Evolutionary conservation across 2,797 vertebrate species (phyloP).

Genomic region (Diplodus sargus): DNA sequence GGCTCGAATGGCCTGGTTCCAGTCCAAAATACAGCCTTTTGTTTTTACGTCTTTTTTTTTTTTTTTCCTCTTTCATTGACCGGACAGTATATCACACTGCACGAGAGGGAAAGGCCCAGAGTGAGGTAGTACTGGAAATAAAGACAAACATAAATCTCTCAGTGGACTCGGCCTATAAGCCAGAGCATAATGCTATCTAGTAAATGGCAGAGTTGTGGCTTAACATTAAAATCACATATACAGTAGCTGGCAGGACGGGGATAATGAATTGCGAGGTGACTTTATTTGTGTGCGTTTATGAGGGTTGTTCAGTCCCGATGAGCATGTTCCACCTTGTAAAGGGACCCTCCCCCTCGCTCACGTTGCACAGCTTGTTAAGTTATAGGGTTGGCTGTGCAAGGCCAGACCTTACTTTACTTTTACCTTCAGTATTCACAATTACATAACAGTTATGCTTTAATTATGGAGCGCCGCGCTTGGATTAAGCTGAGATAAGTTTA

Average conservation of each 20-base stretch:
- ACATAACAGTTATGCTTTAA: constrained; percentile 32
- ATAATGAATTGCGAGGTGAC: constrained; percentile 43
- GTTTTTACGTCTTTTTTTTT: constrained; percentile 48
- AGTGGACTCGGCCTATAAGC: constrained; percentile 37
- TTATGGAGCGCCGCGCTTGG: constrained; percentile 29
- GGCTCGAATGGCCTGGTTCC: constrained; percentile 61
- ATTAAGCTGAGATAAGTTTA: constrained; percentile 42
- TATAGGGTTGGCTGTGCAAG: constrained; percentile 40
- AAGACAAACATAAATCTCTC: constrained; percentile 69
- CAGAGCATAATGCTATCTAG: constrained; percentile 52
- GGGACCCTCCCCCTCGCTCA: constrained; percentile 32
- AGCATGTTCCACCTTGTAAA: constrained; percentile 47
- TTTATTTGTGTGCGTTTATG: constrained; percentile 47
- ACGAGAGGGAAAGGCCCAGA: constrained; percentile 43
- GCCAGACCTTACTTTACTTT: constrained; percentile 36
- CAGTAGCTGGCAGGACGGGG: constrained; percentile 28
- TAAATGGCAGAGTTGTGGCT: constrained; percentile 67
- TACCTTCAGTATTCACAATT: constrained; percentile 38
- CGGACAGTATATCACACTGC: constrained; percentile 63
- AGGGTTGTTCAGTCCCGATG: constrained; percentile 31
- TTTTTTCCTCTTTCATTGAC: constrained; percentile 37
- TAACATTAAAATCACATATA: constrained; percentile 51
- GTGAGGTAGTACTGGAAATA: constrained; percentile 51
- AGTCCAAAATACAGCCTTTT: constrained; percentile 61
- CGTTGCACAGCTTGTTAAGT: constrained; percentile 58